A percentile compares a stretch with the other conserved stretches of the same genome.
Conservation (phyloP, 2,113 vertebrate genomes). For the Anhinga rufa region DNA sequence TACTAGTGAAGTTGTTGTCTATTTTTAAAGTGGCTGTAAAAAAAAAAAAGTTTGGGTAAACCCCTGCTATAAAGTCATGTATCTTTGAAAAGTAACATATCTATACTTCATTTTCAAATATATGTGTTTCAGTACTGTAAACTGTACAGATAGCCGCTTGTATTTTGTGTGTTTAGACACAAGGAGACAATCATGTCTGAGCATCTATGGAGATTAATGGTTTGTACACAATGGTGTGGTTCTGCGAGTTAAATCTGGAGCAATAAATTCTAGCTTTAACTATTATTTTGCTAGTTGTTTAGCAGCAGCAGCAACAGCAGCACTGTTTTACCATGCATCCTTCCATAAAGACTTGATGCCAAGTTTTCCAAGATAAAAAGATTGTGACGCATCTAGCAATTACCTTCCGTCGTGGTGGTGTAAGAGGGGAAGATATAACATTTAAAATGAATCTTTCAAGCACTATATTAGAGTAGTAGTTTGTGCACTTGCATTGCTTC, state of each 20-base stretch:
- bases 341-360: conserved; percentile 65
- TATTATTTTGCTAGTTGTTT: conserved; percentile 76
- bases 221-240: conserved; percentile 76
- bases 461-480: conserved; percentile 69
- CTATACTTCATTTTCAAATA: conserved; percentile 97
- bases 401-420: conserved; percentile 39
- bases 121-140: conserved; percentile 96
- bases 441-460: conserved; percentile 59
- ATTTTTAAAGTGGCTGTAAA: conserved; percentile 84
- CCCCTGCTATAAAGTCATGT: conserved; percentile 97
- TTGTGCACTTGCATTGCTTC: conserved; percentile 70
- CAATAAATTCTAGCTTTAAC: conserved; percentile 93
- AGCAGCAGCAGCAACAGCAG: conserved; percentile 66
- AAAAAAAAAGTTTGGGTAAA: conserved; percentile 79
- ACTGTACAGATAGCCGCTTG: conserved; percentile 91
- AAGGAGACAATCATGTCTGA: conserved; percentile 97
- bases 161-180: conserved; percentile 90
- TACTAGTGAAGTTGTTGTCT: conserved; percentile 84
- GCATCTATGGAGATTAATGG: conserved; percentile 78
- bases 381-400: conserved; percentile 37
- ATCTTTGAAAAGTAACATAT: conserved; percentile 98
- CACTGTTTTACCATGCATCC: conserved; percentile 58
- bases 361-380: conserved; percentile 57
- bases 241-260: conserved; percentile 84
- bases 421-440: conserved; percentile 47